Evolutionary conservation across 2,797 vertebrate species (phyloP), one percentile per base, ranked within the genome.

Genomic region (Cuculus canorus): DNA sequence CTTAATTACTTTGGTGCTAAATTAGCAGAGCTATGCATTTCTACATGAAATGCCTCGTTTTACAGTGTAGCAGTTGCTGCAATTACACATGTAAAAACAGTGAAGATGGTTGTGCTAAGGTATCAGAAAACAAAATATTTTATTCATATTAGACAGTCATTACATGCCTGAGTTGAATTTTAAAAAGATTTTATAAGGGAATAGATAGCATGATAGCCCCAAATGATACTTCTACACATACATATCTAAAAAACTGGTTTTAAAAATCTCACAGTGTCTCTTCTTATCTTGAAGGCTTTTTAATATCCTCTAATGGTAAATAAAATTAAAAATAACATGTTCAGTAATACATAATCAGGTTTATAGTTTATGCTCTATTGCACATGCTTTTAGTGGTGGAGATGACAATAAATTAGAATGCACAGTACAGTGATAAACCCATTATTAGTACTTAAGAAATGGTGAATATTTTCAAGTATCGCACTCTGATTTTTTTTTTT

Each of bases 161-260:
- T 59, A 23, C 41, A 2, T 66, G 16, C 9, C 37, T 35, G 11
- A 33, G 71, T 90, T 81, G 60, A 76, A 61, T 86, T 79, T 48
- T 4, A 1, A 33, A 57, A 72, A 78, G 8, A 66, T 54, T 86
- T 88, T 84, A 47, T 73, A 61, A 86, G 27, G 14, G 73, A 35
- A 86, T 93, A 86, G 60, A 86, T 93, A 86, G 60, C 1, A 0
- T 69, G 76, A 65, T 72, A 81, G 73, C n/a, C 48, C 53, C 39
- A 68, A 81, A 88, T 53, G 17, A 27, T 86, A 47, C n/a, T 82
- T 84, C 86, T 91, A n/a, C 52, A 45, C 93, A 93, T 81, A 90
- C 63, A 68, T 93, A 61, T 82, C 47, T 48, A 21, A 48, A 56
- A 77, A 82, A 77, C 48, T 76, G 54, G 30, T 72, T 93, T 89